Evolutionary conservation across 2,888 invertebrate species (phyloP).

Genomic region (Rambutsinella grinnellia): DNA sequence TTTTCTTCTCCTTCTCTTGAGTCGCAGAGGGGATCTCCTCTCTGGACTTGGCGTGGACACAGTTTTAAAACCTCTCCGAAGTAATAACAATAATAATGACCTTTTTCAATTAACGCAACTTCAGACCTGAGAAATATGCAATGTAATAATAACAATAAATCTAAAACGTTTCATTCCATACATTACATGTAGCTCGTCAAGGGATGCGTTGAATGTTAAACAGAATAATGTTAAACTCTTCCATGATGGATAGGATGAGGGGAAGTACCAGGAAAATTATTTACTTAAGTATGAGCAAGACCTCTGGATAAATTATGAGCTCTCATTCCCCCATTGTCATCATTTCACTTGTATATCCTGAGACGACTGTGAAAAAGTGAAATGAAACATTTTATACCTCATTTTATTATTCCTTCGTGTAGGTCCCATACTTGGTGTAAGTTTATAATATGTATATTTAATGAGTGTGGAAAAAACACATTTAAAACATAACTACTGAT

Average conservation of each 20-base stretch:
- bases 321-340: conserved; percentile 40
- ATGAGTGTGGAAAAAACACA: no score
- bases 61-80: not conserved
- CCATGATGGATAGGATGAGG: no score
- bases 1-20: not conserved
- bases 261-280: conserved; percentile 23
- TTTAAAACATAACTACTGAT: conserved; percentile 15
- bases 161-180: not conserved
- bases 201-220: no score
- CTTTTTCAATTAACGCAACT: conserved; percentile 48
- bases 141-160: conserved; percentile 13
- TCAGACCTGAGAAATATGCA: not conserved
- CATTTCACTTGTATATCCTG: conserved; percentile 4
- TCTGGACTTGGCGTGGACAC: not conserved
- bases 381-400: not conserved
- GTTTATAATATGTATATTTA: no score
- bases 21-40: no score
- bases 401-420: conserved; percentile 1
- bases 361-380: not conserved
- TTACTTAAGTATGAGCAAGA: conserved; percentile 31
- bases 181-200: no score
- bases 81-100: conserved; percentile 35
- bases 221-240: no score
- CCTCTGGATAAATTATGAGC: conserved; percentile 33
- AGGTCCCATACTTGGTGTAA: not conserved